phyloP scores from a whole-genome alignment of 2,113 vertebrate genomes.

The Electrona antarctica region DNA sequence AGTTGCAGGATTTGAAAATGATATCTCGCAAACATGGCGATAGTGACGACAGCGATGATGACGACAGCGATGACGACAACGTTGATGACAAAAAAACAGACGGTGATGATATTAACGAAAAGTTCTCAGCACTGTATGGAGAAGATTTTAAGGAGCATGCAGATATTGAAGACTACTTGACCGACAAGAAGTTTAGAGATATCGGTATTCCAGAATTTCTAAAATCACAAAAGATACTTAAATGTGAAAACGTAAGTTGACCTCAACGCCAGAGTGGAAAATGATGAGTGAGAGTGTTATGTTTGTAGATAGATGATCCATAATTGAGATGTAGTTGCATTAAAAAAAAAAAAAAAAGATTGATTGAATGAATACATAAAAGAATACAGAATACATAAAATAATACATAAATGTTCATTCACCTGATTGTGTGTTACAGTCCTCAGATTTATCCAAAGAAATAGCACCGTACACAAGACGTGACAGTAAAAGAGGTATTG shows the following conservation, averaged over 20 bases:
- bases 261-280: too few relatives aligned
- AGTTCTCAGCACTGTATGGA: slow-evolving; percentile 50
- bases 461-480: slow-evolving; percentile 33
- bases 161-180: slow-evolving; percentile 18
- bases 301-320: too few relatives aligned
- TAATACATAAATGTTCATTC: too few relatives aligned
- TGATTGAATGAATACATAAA: background rate
- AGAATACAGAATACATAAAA: too few relatives aligned
- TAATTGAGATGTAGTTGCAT: too few relatives aligned
- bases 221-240: background rate
- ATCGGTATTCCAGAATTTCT: slow-evolving; percentile 46
- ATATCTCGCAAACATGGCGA: background rate
- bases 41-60: too few relatives aligned
- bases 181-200: slow-evolving; percentile 35
- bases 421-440: slow-evolving; percentile 34
- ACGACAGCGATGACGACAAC: too few relatives aligned
- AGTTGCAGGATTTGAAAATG: slow-evolving; percentile 23
- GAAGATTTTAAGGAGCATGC: background rate
- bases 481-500: slow-evolving; percentile 36
- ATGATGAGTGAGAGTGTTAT: too few relatives aligned
- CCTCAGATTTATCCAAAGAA: slow-evolving; percentile 27
- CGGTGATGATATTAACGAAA: slow-evolving; percentile 21
- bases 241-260: slow-evolving; percentile 39
- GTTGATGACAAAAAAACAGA: too few relatives aligned
- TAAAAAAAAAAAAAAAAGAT: too few relatives aligned